Base-by-base conservation (phyloP, 2,113 vertebrate species). In the Rhombomys opimus region DNA sequence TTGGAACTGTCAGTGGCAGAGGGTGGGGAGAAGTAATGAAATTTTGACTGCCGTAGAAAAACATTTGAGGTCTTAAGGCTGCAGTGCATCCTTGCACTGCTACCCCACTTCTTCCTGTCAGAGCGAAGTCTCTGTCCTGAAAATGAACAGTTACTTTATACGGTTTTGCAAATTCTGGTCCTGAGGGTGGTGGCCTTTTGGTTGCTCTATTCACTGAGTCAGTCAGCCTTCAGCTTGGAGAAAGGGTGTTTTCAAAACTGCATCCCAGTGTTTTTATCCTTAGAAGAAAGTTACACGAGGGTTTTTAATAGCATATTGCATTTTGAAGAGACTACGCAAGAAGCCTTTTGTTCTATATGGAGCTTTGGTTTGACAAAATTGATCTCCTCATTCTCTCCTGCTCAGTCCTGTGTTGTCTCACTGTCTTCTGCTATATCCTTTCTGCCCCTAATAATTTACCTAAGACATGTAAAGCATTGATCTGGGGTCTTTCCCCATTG, bases 1-100 rank as follows among this genome's bases (percentile, higher is more conserved):
- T 98, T 98, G 82, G 46, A 95, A 98, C 97, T 98, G 98, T 98
- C 98, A 98, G 95, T 0, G n/a, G 72, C 2, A 2, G 95, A 54
- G 90, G 97, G 95, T 67, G 41, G 46, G 46, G 63, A 98, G 97
- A 98, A 98, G 98, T 98, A 98, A 99, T 99, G 98, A 98, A 98
- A 97, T 97, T 98, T 98, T 98, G 98, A 98, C 98, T 97, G 95
- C 97, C 96, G 96, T 97, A 96, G 95, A 98, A 96, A 98, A 98
- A 95, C 96, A 98, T 98, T 98, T 98, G 97, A 96, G n/a, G 38
- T 98, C 97, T 97, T 98, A 87, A 96, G n/a, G 54, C 67, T 95
- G 96, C 68, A 84, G 96, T 59, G 90, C 82, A 98, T 98, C 97
- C 4, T 57, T 81, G 91, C 97, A 96, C 95, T 96, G 97, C 98